Base-by-base conservation (phyloP, 2,113 vertebrate genomes). In the Nothocercus nigrocapillus region DNA sequence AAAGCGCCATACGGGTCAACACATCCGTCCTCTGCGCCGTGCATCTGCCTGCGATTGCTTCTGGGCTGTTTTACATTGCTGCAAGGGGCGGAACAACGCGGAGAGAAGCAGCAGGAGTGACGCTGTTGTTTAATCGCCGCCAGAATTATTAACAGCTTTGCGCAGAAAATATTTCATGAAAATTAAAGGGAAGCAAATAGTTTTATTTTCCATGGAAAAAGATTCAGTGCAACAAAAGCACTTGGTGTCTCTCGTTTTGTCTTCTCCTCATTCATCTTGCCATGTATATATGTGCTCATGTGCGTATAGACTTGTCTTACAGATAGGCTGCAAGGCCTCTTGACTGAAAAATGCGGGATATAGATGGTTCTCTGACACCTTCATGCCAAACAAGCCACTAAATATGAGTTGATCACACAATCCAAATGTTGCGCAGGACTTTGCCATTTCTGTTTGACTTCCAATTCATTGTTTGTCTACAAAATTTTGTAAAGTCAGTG, bases 111-210 rank as follows among this genome's bases (percentile, higher is more conserved):
- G 80, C 56, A 69, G 93, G 85, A 94, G 94, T 87, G 94, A 95
- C 87, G 51, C 45, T 77, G 42, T 45, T 73, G 19, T 94, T 94
- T 89, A 72, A 82, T 89, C 90, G 51, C n/a, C 63, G 76, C 75
- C 68, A 96, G 81, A 94, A 95, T 94, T 82, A 92, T 94, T 93
- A 96, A 94, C 95, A 95, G 82, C 34, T 61, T 28, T 59, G 38
- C 58, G 21, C 45, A 93, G 72, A 94, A 87, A 94, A 80, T 66
- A 54, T n/a, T 82, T 62, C 27, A 22, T 79, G 62, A 53, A 79
- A 94, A 75, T 87, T 77, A 85, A 90, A 94, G 34, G 66, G 78
- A 91, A 89, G 32, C 11, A 81, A 90, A 72, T 62, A 14, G 24
- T 80, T 93, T 84, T 77, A 40, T 91, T 94, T 96, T 97, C 88